Percentiles rank a stretch among this genome's conserved stretches.
These are phyloP conservation scores for Agrotis clavis DNA, from an alignment of 2,888 invertebrate genomes.

Conservation along the genomic window DNA sequence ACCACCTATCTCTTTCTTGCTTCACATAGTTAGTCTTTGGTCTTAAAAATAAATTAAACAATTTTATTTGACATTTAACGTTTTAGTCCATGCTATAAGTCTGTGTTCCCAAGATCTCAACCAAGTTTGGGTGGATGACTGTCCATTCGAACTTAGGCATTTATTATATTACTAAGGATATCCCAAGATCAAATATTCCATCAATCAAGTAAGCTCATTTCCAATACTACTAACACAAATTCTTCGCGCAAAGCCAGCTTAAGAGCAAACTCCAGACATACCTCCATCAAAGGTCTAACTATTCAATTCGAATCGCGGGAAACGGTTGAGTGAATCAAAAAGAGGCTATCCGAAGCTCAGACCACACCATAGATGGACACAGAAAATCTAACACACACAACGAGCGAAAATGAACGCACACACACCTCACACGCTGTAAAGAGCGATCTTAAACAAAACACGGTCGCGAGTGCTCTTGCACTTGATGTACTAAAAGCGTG, in stretches of 20 bases:
- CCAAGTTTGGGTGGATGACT: too few relatives aligned
- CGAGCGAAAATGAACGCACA: not conserved
- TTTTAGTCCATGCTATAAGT: too few relatives aligned
- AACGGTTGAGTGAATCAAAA: conserved; percentile 45
- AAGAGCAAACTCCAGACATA: conserved; percentile 26
- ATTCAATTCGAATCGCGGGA: conserved; percentile 52
- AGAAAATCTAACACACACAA: not conserved
- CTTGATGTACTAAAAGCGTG: too few relatives aligned
- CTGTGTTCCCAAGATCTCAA: too few relatives aligned
- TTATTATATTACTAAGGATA: not conserved
- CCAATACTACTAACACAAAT: conserved; percentile 10
- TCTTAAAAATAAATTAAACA: too few relatives aligned
- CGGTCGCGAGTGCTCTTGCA: not conserved
- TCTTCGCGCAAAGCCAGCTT: conserved; percentile 9
- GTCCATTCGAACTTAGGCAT: too few relatives aligned
- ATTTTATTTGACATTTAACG: too few relatives aligned
- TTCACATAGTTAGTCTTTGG: too few relatives aligned
- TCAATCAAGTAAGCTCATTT: conserved; percentile 24
- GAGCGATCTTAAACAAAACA: not conserved
- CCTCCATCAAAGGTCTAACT: conserved; percentile 44
- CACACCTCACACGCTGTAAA: not conserved
- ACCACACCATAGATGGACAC: not conserved
- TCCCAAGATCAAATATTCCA: not conserved
- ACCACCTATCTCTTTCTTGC: too few relatives aligned
- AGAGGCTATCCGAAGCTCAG: conserved; percentile 20